Evolutionary conservation across 37 sponge, comb jelly and placozoan species (phyloP).

Genomic region (Theonella swinhoei): DNA sequence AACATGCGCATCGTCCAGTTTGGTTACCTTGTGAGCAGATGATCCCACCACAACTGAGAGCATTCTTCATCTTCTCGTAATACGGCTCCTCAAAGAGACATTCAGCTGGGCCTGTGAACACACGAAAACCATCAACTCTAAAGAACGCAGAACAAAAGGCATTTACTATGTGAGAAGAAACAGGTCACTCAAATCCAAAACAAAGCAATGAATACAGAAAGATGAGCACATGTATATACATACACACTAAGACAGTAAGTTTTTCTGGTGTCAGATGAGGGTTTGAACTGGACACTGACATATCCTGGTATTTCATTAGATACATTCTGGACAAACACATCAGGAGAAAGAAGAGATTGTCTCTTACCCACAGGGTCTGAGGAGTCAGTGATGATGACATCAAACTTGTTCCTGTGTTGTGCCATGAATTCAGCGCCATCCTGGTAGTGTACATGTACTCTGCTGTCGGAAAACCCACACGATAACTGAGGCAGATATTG

Average conservation of each 20-base stretch:
- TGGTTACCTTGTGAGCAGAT: conserved; percentile 82
- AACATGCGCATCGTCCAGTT: too few relatives aligned
- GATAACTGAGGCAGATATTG: conserved; percentile 76
- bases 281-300: too few relatives aligned
- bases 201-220: neutral
- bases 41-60: conserved; percentile 78
- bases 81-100: conserved; percentile 75
- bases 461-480: conserved; percentile 55
- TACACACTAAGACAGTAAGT: too few relatives aligned
- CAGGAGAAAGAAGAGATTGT: too few relatives aligned
- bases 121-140: neutral
- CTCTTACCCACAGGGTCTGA: conserved; percentile 72
- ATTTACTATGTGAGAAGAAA: too few relatives aligned
- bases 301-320: too few relatives aligned
- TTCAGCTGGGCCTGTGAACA: conserved; percentile 70
- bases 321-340: too few relatives aligned
- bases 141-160: too few relatives aligned
- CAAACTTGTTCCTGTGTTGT: conserved; percentile 58
- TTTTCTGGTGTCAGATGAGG: too few relatives aligned
- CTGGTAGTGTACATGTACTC: conserved; percentile 61
- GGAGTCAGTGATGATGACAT: conserved; percentile 93
- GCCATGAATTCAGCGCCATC: conserved; percentile 77
- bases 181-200: too few relatives aligned
- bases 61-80: conserved; percentile 67
- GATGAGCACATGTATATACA: too few relatives aligned